Evolutionary conservation across 2,113 vertebrate species (phyloP), one percentile per base, ranked within the genome.

Genomic region (Lonchura striata): DNA sequence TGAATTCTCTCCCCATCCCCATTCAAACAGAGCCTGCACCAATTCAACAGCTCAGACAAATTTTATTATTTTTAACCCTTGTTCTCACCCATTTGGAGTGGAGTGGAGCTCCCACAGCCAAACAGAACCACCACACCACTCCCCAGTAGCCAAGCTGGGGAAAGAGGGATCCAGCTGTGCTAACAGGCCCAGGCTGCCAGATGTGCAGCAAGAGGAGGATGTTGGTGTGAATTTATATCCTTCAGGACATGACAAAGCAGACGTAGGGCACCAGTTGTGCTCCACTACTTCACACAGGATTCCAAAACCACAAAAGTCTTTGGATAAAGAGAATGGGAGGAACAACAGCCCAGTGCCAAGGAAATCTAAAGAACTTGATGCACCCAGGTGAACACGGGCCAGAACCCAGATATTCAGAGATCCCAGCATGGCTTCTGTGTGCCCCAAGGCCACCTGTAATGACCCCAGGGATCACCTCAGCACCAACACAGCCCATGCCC

Each of bases 401-500:
- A 82, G 47, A 44, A 13, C 22, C 3, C 27, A 46, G 70, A 15
- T 1, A 13, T 12, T 35, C 49, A 16, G 53, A 74, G 64, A 46
- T 22, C 22, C 42, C 41, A 52, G 37, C 23, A 19, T 1, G 7
- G 49, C 50, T 60, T 2, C 57, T 44, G 46, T 2, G 5, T 9
- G 9, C 42, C 64, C 75, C 33, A 44, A 90, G 47, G 30, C 23
- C 25, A 31, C 46, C 2, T 4, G 2, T 3, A 37, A 2, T 1
- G 15, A 16, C 59, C 14, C 14, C 41, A 23, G 46, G 59, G 56
- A 5, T 57, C 59, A 5, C 41, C 61, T 16, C 46, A 35, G 6
- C 3, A 2, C 42, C 46, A 16, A 1, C 5, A 13, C 28, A 33
- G 25, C 22, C 3, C 37, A 10, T 0, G 0, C 3, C 50, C 28